These are phyloP conservation scores for Hylomyscus alleni DNA, from an alignment of 2,797 vertebrate genomes.

Conservation along the genomic window DNA sequence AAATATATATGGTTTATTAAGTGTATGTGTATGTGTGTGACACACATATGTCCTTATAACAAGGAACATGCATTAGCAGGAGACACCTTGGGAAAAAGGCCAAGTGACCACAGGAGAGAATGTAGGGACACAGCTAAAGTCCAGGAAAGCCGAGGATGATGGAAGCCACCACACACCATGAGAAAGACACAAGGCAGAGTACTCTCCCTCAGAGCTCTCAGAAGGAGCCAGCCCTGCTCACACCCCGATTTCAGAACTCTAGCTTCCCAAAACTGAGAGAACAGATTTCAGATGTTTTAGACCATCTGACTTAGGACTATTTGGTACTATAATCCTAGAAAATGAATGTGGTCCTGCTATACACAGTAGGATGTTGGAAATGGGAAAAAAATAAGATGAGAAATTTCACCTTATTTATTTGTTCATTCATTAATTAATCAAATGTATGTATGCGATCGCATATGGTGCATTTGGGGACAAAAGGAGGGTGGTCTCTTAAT, in stretches of 20 bases:
- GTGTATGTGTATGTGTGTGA: neutral
- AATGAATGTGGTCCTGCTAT: neutral
- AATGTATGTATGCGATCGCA: neutral
- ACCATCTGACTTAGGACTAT: neutral
- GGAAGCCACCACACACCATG: neutral
- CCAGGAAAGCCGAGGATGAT: neutral
- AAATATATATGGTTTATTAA: neutral
- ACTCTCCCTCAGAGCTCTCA: neutral
- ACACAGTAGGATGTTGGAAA: neutral
- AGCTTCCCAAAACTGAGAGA: neutral
- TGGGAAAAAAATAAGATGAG: neutral
- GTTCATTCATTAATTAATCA: neutral
- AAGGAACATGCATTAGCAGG: neutral
- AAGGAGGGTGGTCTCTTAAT: neutral
- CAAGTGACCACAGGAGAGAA: neutral
- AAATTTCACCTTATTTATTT: neutral
- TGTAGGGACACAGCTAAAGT: neutral
- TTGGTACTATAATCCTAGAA: neutral
- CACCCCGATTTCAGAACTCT: neutral
- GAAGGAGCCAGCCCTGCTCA: neutral
- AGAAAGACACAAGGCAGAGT: neutral
- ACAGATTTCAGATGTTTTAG: neutral
- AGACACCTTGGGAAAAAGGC: neutral
- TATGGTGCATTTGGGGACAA: neutral
- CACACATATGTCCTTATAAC: neutral